Evolutionary conservation across 1,140 invertebrate species (phyloP), one percentile per base, ranked within the genome.

Genomic region (Trichonephila clavata): DNA sequence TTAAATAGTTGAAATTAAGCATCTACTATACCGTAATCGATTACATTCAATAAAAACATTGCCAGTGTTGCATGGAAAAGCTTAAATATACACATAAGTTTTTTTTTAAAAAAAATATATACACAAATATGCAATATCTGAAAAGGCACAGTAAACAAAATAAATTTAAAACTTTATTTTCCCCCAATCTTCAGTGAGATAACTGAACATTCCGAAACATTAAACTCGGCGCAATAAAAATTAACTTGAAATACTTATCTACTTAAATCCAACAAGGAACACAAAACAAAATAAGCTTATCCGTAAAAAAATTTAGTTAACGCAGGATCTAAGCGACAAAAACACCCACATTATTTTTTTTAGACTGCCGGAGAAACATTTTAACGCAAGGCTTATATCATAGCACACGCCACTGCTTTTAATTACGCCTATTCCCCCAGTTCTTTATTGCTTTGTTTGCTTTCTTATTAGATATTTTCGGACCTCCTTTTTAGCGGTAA

Each of bases 381-480:
- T 39, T 63, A 87, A 87, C 18, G 86, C 86, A n/a, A 32, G 32
- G 20, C 32, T 18, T 43, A 32, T 65, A 39, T 39, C 18, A 14
- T 21, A 20, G 8, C 59, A 32, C 32, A 21, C 65, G 18, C 32
- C 7, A 65, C 32, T 89, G 87, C 87, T 71, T 89, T 89, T 89
- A 89, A 89, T 89, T 89, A 89, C 63, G 65, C 20, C 27, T 65
- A 87, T 84, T 57, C 86, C 83, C 24, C 65, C 39, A 71, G 43
- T 13, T 59, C 24, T 87, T 87, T 87, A 87, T 87, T 50, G 65
- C 87, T 71, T 71, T 89, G 87, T 71, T 87, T 39, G 32, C 43
- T 89, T 89, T 89, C 61, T 89, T 89, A 89, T 89, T 89, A 89
- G 65, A 71, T 68, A 32, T 71, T 89, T 89, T 71, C 60, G 8